Base-by-base conservation (phyloP, 2,888 invertebrate genomes). In the Cenopis cana region DNA sequence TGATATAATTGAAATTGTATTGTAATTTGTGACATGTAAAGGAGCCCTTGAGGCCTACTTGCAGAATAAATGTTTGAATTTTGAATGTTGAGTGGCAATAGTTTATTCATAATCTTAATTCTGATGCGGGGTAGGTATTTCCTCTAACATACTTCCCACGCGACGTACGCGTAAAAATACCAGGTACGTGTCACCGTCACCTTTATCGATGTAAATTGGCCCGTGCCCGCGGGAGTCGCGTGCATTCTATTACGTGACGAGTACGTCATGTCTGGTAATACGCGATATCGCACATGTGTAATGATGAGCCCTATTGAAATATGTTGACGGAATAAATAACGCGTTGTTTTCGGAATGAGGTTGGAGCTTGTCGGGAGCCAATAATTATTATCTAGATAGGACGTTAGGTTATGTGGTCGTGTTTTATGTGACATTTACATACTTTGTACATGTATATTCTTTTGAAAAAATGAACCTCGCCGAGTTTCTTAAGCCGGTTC, bases 181-280 rank as follows among this genome's bases (percentile, higher is more conserved):
- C 74, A 74, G 73, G 75, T 76, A 74, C 70, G 75, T 54, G 64
- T 54, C 20, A 64, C 52, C 6, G 64, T 38, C 20, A 62, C 62
- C 52, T 38, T 38, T 18, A 62, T 49, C 54, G 64, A 64, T 81
- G 82, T 82, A 85, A 84, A 85, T 85, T 83, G 84, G 80, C 81
- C 79, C 79, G 77, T 74, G 76, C 79, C 79, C 73, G 69, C 41
- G 79, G 78, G 80, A 76, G 74, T 73, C 74, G 75, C 78, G 78
- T 81, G 81, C 82, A 82, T 82, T 79, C 79, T 79, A 83, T 85
- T 84, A 83, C 83, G 82, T 83, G 82, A 81, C 81, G 78, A 81
- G 56, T 56, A 61, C 65, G 56, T 20, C 67, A 68, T 70, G 65
- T 54, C 68, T 64, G 55, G 65, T 66, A 68, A 66, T 68, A 70